A percentile compares a stretch with the other conserved stretches of the same genome.
Conservation (phyloP, 2,888 invertebrate genomes). For the Gandaritis pyraliata region DNA sequence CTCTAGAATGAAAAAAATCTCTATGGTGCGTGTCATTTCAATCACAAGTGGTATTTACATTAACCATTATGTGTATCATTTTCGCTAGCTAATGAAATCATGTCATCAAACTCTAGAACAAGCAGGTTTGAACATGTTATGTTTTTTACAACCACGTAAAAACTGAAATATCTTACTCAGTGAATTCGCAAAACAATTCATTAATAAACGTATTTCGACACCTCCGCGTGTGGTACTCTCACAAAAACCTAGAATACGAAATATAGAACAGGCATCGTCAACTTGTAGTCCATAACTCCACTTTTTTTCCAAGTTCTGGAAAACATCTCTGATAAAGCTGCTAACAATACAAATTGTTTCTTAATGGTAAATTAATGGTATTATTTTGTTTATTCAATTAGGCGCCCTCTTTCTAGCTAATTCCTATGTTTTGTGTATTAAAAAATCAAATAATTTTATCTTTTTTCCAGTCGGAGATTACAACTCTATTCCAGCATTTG, state of each 20-base stretch:
- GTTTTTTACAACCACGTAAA: constrained; percentile 28
- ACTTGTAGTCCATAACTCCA: neutral
- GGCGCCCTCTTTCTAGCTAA: too few relatives aligned
- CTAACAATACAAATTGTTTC: too few relatives aligned
- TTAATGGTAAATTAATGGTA: too few relatives aligned
- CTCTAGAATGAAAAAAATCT: too few relatives aligned
- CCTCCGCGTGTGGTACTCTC: constrained; percentile 29
- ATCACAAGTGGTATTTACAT: too few relatives aligned
- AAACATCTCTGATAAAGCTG: neutral
- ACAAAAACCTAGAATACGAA: constrained; percentile 25
- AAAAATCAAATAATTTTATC: too few relatives aligned
- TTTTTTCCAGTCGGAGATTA: too few relatives aligned
- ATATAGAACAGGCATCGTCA: constrained; percentile 18
- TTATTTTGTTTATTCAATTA: too few relatives aligned
- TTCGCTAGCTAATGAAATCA: constrained; percentile 3
- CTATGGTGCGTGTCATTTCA: too few relatives aligned
- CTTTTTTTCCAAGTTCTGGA: neutral
- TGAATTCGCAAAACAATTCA: constrained; percentile 27
- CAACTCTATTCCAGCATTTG: too few relatives aligned
- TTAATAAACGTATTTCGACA: constrained; percentile 35
- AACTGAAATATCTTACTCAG: constrained; percentile 27
- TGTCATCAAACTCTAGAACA: constrained; percentile 24
- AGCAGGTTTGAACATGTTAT: constrained; percentile 23
- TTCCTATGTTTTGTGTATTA: too few relatives aligned
- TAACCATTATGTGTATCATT: neutral